Evolutionary conservation across 2,113 vertebrate genomes (phyloP), one percentile per base, ranked within the genome.

Genomic region (Cathartes aura): DNA sequence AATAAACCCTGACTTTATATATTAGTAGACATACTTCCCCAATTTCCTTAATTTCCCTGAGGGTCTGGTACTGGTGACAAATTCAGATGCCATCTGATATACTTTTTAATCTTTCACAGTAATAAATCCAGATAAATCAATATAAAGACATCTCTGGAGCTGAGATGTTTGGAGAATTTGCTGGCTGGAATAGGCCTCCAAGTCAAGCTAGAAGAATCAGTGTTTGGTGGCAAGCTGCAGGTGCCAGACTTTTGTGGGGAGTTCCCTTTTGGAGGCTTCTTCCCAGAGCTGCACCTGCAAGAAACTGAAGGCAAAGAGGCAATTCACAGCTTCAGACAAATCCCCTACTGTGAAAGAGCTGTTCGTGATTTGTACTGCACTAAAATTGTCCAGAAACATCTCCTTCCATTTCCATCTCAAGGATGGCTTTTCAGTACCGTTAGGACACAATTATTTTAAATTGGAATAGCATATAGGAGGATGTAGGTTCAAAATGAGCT

Each of bases 241-340:
- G 15, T 90, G 78, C 21, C 53, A 87, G 64, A 73, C 19, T 92
- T 90, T 60, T 70, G 27, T 82, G 58, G 27, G 40, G 40, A 82
- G 40, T 15, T 82, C 32, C 55, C 40, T 73, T 87, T 94, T 45
- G 53, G 23, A 90, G 34, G 38, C n/a, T 75, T 75, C 71, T 52
- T 80, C 71, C 67, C 52, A 87, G 63, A 81, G 53, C 23, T 55
- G n/a, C n/a, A 84, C 40, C 53, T 81, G 45, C 64, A 87, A 70
- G 70, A 78, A 92, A 88, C 92, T 74, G 70, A 92, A 81, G 87
- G 55, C 66, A 82, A 92, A 88, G 78, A 78, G 47, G 50, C 50
- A 95, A 85, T 85, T 85, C 74, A 85, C 42, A 92, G 79, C 83
- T 93, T 85, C 74, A 74, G 60, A 66, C 40, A 85, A 82, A 74